These are phyloP conservation scores for Cantharis rufa DNA, from an alignment of 2,888 invertebrate species.

Conservation along the genomic window DNA sequence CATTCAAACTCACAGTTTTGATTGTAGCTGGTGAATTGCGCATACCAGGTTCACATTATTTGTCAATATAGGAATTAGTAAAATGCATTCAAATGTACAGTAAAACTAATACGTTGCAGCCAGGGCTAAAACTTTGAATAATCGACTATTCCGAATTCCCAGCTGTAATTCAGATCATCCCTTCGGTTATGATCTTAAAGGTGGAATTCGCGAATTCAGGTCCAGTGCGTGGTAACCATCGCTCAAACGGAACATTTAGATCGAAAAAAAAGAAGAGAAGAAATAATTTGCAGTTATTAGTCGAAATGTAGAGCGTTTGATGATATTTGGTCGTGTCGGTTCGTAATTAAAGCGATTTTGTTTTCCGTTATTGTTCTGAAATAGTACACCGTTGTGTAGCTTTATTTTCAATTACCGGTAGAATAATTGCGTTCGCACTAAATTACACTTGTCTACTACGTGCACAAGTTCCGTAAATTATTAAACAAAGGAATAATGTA, in stretches of 20 bases:
- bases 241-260: background rate
- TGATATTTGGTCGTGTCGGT: background rate
- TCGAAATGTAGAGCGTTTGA: background rate
- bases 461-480: slow-evolving; percentile 13
- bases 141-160: no score
- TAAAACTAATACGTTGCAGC: no score
- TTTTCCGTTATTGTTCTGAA: background rate
- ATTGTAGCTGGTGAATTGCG: no score
- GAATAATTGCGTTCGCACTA: slow-evolving; percentile 11
- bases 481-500: slow-evolving; percentile 14
- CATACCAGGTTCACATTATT: no score
- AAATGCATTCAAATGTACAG: no score
- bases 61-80: no score
- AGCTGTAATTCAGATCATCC: no score
- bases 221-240: background rate
- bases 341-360: background rate
- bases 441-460: slow-evolving; percentile 13
- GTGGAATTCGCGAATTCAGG: background rate
- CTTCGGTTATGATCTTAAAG: no score
- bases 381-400: background rate
- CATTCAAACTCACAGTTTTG: no score
- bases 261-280: background rate
- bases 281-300: background rate
- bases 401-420: slow-evolving; percentile 15
- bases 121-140: no score